Conservation (phyloP, 2,888 invertebrate species). For the Tetragonula carbonaria region DNA sequence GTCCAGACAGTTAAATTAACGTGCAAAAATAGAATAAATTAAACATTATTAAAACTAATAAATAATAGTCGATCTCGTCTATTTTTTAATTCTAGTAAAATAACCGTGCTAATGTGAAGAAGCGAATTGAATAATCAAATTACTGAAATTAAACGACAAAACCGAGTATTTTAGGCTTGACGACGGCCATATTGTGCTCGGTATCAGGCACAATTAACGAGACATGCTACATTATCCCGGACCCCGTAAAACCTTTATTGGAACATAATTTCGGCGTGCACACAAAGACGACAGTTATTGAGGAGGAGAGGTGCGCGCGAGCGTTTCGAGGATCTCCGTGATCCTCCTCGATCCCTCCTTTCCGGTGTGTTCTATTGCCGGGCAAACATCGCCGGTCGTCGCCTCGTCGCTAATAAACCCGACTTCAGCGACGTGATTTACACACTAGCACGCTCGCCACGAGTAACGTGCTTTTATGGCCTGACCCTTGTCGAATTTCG, state of each 20-base stretch:
- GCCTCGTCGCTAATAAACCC: constrained; percentile 67
- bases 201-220: constrained; percentile 48
- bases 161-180: neutral
- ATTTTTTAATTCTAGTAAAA: too few relatives aligned
- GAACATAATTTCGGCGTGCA: constrained; percentile 66
- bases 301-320: constrained; percentile 38
- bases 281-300: constrained; percentile 65
- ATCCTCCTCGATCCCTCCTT: constrained; percentile 41
- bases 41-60: too few relatives aligned
- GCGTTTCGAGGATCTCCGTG: constrained; percentile 49
- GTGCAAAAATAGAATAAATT: too few relatives aligned
- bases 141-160: neutral
- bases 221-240: constrained; percentile 50
- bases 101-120: too few relatives aligned
- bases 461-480: constrained; percentile 57
- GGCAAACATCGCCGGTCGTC: constrained; percentile 64
- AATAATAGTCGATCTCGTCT: too few relatives aligned
- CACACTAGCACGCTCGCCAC: constrained; percentile 42
- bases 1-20: too few relatives aligned
- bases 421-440: constrained; percentile 67
- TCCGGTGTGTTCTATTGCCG: constrained; percentile 53
- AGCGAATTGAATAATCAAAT: neutral
- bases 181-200: neutral
- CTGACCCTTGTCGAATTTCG: neutral
- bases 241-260: constrained; percentile 64